A percentile compares a stretch with the other conserved stretches of the same genome.
phyloP scores from a whole-genome alignment of 2,888 invertebrate genomes.

The Protula sp. region DNA sequence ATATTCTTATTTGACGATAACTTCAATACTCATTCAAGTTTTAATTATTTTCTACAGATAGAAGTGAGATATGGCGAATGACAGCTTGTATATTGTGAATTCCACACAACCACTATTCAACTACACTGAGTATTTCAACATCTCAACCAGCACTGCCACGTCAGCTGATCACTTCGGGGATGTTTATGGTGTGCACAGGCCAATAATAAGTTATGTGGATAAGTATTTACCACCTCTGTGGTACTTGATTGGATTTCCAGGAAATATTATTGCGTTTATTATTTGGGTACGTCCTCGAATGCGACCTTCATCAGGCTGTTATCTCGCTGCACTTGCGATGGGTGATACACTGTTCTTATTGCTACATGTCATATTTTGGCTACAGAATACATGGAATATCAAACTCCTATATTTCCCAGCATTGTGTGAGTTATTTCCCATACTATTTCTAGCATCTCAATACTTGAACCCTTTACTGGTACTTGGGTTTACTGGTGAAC shows the following conservation, averaged over 20 bases:
- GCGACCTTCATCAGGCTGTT: slow-evolving; percentile 52
- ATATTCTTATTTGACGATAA: no score
- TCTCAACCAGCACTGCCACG: neutral
- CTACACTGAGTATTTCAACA: no score
- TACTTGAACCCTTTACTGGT: slow-evolving; percentile 48
- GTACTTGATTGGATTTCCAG: slow-evolving; percentile 49
- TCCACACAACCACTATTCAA: no score
- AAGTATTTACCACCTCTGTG: slow-evolving; percentile 42
- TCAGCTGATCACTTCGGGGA: neutral
- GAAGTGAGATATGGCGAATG: no score
- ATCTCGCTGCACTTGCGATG: slow-evolving; percentile 49
- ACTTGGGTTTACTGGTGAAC: slow-evolving; percentile 50
- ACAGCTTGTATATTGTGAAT: no score
- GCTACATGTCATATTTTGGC: slow-evolving; percentile 41
- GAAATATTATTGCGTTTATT: slow-evolving; percentile 47
- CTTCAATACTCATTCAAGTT: no score
- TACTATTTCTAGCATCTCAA: slow-evolving; percentile 45
- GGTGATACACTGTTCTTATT: slow-evolving; percentile 46
- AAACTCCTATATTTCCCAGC: slow-evolving; percentile 33
- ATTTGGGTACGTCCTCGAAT: slow-evolving; percentile 51
- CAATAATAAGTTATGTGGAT: slow-evolving; percentile 26
- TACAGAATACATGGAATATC: slow-evolving; percentile 40
- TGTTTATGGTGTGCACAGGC: slow-evolving; percentile 14
- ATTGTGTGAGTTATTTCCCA: slow-evolving; percentile 45
- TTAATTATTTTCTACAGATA: no score